Conservation (phyloP, 1,140 invertebrate species). For the Anoplophora glabripennis region DNA sequence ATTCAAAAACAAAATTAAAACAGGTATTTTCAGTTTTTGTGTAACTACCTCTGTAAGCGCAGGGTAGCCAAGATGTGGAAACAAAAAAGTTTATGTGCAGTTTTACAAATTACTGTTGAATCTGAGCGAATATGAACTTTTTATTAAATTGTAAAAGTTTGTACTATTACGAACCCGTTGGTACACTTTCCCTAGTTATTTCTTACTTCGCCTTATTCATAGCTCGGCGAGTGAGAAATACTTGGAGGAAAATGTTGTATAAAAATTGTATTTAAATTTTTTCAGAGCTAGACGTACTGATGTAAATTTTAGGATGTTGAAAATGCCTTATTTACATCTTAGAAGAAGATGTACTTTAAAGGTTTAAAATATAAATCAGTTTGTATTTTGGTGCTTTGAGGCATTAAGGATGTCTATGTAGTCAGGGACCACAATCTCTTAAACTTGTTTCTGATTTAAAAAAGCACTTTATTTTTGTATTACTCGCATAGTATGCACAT, state of each 20-base stretch:
- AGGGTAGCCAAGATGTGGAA: background rate
- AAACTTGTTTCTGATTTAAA: background rate
- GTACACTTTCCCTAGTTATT: too few relatives aligned
- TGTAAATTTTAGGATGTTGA: conserved; percentile 7
- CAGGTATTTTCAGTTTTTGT: too few relatives aligned
- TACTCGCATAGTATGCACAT: too few relatives aligned
- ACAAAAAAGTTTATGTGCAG: conserved; percentile 5
- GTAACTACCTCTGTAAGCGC: too few relatives aligned
- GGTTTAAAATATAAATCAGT: conserved; percentile 4
- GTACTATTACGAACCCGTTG: too few relatives aligned
- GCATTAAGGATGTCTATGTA: conserved; percentile 16
- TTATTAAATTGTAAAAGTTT: too few relatives aligned
- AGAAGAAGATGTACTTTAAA: conserved; percentile 12
- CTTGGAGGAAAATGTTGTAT: background rate
- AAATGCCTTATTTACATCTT: conserved; percentile 17
- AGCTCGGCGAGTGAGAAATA: background rate
- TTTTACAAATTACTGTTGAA: background rate
- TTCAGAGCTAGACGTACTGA: conserved; percentile 4
- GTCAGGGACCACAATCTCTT: conserved; percentile 15
- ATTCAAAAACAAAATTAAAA: too few relatives aligned
- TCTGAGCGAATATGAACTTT: too few relatives aligned
- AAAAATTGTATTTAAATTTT: conserved; percentile 10
- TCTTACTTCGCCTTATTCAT: background rate
- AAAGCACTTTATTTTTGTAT: conserved; percentile 9
- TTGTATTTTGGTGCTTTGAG: conserved; percentile 17